Conservation (phyloP, 2,113 vertebrate genomes). For the Sphyrna mokarran region DNA sequence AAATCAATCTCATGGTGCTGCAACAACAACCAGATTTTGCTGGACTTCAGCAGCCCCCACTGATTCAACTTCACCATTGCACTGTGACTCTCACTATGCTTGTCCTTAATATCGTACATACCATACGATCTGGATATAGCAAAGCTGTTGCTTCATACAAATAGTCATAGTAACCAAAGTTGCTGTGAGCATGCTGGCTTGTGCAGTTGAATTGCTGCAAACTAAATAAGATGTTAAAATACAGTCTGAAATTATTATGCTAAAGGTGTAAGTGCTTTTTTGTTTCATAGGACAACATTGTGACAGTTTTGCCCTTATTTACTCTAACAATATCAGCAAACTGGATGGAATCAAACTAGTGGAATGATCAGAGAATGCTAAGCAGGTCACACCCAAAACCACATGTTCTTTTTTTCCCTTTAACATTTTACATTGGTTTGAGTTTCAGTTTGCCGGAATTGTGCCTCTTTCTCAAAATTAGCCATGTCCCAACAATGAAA, state of each 20-base stretch:
- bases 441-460: too few relatives aligned
- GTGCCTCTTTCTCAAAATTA: too few relatives aligned
- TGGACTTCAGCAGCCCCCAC: not conserved
- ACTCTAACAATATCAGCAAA: not conserved
- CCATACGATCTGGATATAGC: not conserved
- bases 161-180: not conserved
- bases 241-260: not conserved
- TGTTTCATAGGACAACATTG: not conserved
- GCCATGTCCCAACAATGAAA: too few relatives aligned
- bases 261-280: not conserved
- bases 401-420: too few relatives aligned
- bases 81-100: not conserved
- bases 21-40: not conserved
- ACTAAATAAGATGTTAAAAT: not conserved
- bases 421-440: too few relatives aligned
- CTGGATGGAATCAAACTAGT: too few relatives aligned
- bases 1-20: not conserved
- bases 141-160: not conserved
- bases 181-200: not conserved
- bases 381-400: too few relatives aligned
- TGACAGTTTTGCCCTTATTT: not conserved
- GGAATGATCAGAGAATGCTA: too few relatives aligned
- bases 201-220: not conserved
- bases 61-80: not conserved
- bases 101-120: not conserved